phyloP scores from a whole-genome alignment of 2,113 vertebrate species.

The Thunnus maccoyii region DNA sequence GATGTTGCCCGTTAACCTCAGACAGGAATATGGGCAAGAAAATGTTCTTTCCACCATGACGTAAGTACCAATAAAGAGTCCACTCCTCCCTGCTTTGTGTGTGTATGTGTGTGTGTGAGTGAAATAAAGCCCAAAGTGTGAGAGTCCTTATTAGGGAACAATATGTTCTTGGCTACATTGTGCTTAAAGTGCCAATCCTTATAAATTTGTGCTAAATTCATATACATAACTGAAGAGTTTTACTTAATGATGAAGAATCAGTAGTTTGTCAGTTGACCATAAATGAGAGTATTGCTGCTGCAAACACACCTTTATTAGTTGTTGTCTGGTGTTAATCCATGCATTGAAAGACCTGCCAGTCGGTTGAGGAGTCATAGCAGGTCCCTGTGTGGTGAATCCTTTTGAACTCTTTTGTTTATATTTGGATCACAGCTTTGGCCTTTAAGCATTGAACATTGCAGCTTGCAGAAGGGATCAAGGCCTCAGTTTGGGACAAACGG shows the following conservation, averaged over 20 bases:
- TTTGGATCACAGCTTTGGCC: not conserved
- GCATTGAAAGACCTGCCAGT: conserved; percentile 16
- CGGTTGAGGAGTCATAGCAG: not conserved
- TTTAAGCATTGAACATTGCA: not conserved
- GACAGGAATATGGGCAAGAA: conserved; percentile 78
- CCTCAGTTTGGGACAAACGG: too few species aligned
- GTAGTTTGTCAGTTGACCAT: not conserved
- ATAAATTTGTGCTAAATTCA: conserved; percentile 27
- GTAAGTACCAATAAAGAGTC: conserved; percentile 78
- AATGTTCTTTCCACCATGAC: conserved; percentile 82
- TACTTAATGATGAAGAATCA: conserved; percentile 5
- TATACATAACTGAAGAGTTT: conserved; percentile 1
- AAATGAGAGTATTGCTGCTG: not conserved
- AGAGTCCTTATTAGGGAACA: conserved; percentile 58
- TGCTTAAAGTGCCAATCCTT: conserved; percentile 27
- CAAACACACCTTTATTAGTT: not conserved
- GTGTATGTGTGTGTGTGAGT: conserved; percentile 10
- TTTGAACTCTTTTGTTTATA: not conserved
- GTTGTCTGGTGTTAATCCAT: not conserved
- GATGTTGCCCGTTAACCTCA: conserved; percentile 78
- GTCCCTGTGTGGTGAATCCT: conserved; percentile 6
- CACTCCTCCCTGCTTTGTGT: conserved; percentile 45
- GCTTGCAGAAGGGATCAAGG: not conserved
- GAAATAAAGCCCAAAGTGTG: conserved; percentile 43
- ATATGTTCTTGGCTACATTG: conserved; percentile 56